These are phyloP conservation scores for Phataginus tetradactyla DNA, from an alignment of 2,797 vertebrate genomes.

Conservation along the genomic window DNA sequence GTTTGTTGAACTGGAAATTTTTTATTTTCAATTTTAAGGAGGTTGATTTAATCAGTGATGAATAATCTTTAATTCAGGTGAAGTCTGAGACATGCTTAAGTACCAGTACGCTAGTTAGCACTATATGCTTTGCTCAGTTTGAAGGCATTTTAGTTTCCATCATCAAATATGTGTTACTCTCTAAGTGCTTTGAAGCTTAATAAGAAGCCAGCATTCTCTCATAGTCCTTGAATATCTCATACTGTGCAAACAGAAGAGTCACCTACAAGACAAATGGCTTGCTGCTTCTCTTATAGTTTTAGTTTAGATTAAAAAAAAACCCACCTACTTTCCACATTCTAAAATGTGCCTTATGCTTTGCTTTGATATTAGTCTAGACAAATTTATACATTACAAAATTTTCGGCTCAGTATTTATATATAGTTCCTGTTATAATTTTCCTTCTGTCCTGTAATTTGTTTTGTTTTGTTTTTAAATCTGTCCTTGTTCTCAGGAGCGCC, in stretches of 20 bases:
- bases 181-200: conserved; percentile 54
- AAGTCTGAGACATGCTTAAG: conserved; percentile 57
- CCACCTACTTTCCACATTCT: neutral
- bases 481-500: conserved; percentile 87
- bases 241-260: conserved; percentile 52
- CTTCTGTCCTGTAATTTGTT: neutral
- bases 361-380: conserved; percentile 19
- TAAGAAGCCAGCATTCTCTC: conserved; percentile 42
- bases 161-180: conserved; percentile 11
- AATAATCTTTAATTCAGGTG: conserved; percentile 72
- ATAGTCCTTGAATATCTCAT: conserved; percentile 68
- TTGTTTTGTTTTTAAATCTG: conserved; percentile 58
- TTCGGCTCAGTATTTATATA: neutral
- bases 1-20: conserved; percentile 67
- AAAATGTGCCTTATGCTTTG: neutral
- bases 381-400: neutral
- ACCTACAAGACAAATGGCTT: conserved; percentile 54
- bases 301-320: neutral
- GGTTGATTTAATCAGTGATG: conserved; percentile 79
- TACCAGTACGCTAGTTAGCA: neutral
- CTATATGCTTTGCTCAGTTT: neutral
- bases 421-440: neutral
- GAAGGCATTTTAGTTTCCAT: conserved; percentile 55
- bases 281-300: conserved; percentile 31
- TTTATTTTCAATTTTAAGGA: conserved; percentile 69